Evolutionary conservation across 2,797 vertebrate species (phyloP), one percentile per base, ranked within the genome.

Genomic region (Perodicticus potto): DNA sequence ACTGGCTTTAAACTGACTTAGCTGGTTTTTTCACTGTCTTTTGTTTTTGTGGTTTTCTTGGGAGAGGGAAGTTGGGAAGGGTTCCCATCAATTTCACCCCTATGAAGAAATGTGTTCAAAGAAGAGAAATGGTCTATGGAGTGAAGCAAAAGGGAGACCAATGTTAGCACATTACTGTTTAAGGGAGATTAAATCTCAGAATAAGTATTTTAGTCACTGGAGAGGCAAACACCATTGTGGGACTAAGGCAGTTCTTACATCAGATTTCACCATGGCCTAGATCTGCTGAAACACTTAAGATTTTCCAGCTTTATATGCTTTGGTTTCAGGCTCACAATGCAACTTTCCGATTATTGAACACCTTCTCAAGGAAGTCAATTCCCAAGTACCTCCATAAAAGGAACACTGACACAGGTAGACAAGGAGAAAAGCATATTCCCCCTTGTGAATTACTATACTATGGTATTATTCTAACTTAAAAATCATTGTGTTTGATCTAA

Each of bases 271-370:
- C 19, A 37, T 20, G 34, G 63, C 72, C 67, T 92, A 93, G 59
- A 93, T 49, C 93, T 89, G 53, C 83, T 77, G 57, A 89, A 96
- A 91, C 70, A 74, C 55, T 80, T 61, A 94, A 94, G 34, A 92
- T 19, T 53, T 78, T 76, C 9, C 78, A 92, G 91, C 22, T 84
- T 93, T 84, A 77, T 20, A 63, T 69, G 40, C 55, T 86, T 19
- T 92, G 32, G 27, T 86, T 91, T 94, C 25, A 40, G 25, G 25
- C 27, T 91, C 70, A 80, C n/a, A 93, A 89, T 49, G 29, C 82
- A 95, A 80, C 76, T 91, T 94, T 77, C 88, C 81, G 40, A 80
- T 93, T 88, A 94, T 86, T 91, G 63, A 78, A 65, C 23, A 12
- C 34, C 45, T 45, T 73, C 53, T 89, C 72, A 81, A 94, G 49